phyloP scores from a whole-genome alignment of 2,888 invertebrate species.

The Marasmarcha lunaedactyla region DNA sequence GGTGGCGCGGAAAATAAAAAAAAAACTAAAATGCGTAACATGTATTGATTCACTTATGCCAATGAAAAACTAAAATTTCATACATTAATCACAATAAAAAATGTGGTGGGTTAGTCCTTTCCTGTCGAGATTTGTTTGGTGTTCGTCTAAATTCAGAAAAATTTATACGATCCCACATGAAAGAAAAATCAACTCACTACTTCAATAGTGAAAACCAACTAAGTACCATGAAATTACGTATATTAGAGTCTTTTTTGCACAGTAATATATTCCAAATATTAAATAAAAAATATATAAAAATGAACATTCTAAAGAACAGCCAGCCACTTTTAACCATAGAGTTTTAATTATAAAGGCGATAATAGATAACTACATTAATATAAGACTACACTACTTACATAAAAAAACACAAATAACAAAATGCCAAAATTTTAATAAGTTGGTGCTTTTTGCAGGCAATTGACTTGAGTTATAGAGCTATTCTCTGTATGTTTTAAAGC shows the following conservation, averaged over 20 bases:
- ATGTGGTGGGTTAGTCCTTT: background rate
- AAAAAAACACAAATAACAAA: background rate
- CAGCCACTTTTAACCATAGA: background rate
- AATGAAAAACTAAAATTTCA: background rate
- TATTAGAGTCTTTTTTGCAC: too few relatives aligned
- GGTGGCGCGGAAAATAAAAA: constrained; percentile 4
- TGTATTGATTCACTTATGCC: background rate
- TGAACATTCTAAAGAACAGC: too few relatives aligned
- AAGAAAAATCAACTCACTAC: background rate
- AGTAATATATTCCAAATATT: too few relatives aligned
- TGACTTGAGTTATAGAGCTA: too few relatives aligned
- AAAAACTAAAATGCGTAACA: constrained; percentile 6
- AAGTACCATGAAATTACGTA: too few relatives aligned
- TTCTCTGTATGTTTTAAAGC: too few relatives aligned
- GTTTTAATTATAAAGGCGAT: background rate
- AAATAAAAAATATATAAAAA: too few relatives aligned
- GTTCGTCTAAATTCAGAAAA: background rate
- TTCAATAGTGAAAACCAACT: background rate
- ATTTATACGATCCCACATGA: background rate
- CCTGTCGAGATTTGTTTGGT: background rate
- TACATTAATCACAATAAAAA: constrained; percentile 2
- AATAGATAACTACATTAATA: background rate
- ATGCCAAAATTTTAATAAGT: background rate
- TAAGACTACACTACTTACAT: background rate
- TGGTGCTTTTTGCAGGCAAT: background rate